A percentile compares a stretch with the other conserved stretches of the same genome.
Evolutionary conservation across 2,888 invertebrate species (phyloP).

Genomic region (Trichopria drosophilae): DNA sequence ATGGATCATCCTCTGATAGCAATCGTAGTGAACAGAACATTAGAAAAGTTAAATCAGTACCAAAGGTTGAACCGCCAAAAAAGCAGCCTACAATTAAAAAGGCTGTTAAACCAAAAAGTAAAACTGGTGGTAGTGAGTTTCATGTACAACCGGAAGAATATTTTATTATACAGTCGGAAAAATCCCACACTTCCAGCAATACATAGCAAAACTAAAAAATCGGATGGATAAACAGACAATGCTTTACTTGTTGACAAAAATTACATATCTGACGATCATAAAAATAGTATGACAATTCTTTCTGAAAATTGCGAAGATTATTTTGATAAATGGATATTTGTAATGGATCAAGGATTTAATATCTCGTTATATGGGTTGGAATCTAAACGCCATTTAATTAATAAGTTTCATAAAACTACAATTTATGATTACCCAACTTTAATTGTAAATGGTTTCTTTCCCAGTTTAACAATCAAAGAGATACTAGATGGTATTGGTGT

Average conservation of each 20-base stretch:
- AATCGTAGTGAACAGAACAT: conserved; percentile 24
- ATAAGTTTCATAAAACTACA: conserved; percentile 71
- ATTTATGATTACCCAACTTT: conserved; percentile 70
- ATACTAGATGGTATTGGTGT: conserved; percentile 73
- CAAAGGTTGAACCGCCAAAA: conserved; percentile 5
- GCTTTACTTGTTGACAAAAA: conserved; percentile 61
- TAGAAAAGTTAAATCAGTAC: conserved; percentile 10
- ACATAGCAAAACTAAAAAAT: conserved; percentile 76
- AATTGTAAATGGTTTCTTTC: conserved; percentile 90
- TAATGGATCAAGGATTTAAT: conserved; percentile 67
- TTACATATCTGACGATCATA: conserved; percentile 64
- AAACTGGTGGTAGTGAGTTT: background rate
- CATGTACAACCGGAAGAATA: conserved; percentile 52
- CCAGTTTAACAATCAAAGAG: conserved; percentile 84
- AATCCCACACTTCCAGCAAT: conserved; percentile 73
- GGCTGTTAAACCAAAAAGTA: conserved; percentile 5
- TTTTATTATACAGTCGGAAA: conserved; percentile 52
- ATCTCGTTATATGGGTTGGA: conserved; percentile 87
- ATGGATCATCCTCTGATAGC: conserved; percentile 32
- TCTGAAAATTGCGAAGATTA: conserved; percentile 49
- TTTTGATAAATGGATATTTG: conserved; percentile 75
- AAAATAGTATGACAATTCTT: conserved; percentile 63
- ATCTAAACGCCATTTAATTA: conserved; percentile 79
- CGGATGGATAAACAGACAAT: conserved; percentile 70
- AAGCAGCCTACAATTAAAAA: no score